Conservation (phyloP, 1,140 invertebrate genomes). For the Rhopalosiphum maidis region DNA sequence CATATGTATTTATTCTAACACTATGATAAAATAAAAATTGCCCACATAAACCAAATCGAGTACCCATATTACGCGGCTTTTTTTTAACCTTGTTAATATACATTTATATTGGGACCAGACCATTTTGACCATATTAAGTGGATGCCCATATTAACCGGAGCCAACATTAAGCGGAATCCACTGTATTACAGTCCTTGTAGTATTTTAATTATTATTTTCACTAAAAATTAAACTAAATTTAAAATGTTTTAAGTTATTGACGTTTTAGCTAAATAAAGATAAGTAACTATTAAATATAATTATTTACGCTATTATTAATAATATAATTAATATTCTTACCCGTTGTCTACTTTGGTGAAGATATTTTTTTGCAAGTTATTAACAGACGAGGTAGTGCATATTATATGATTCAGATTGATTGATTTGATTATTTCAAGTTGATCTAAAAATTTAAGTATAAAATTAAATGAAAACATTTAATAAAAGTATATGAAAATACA, state of each 20-base stretch:
- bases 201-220: not conserved
- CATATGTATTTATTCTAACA: too few relatives aligned
- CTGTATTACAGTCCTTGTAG: not conserved
- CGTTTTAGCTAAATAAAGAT: not conserved
- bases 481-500: not conserved
- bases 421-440: slow-evolving; percentile 24
- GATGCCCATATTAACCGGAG: too few relatives aligned
- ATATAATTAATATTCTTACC: not conserved
- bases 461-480: not conserved
- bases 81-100: too few relatives aligned
- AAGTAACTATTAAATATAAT: not conserved
- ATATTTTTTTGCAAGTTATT: slow-evolving; percentile 33
- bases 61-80: too few relatives aligned
- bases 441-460: not conserved
- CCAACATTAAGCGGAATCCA: too few relatives aligned
- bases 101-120: too few relatives aligned
- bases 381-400: slow-evolving; percentile 31
- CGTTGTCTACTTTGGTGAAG: slow-evolving; percentile 5
- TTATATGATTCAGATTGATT: slow-evolving; percentile 5
- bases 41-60: too few relatives aligned
- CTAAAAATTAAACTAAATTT: too few relatives aligned
- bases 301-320: not conserved
- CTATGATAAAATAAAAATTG: too few relatives aligned
- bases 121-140: too few relatives aligned
- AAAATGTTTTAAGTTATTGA: not conserved